phyloP scores from a whole-genome alignment of 2,113 vertebrate species.

The Agapornis roseicollis region DNA sequence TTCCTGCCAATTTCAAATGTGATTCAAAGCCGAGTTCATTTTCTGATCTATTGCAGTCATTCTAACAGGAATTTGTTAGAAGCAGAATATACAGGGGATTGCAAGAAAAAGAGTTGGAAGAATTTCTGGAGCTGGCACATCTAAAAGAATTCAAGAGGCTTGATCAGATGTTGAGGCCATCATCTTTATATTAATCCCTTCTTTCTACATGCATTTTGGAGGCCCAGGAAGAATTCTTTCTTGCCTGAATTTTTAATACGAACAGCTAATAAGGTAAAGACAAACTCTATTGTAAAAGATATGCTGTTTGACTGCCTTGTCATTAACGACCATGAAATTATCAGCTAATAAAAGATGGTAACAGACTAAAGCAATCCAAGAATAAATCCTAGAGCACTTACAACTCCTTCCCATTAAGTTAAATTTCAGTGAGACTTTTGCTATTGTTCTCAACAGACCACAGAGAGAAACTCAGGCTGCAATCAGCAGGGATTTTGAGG shows the following conservation, averaged over 20 bases:
- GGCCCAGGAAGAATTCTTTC: background rate
- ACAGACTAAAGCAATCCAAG: background rate
- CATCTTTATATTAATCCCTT: constrained; percentile 8
- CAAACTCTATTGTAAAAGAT: background rate
- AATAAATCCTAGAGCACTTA: background rate
- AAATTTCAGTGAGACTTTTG: background rate
- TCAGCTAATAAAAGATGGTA: background rate
- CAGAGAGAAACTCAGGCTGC: background rate
- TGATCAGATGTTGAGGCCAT: constrained; percentile 11
- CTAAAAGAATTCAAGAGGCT: constrained; percentile 8
- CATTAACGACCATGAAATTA: background rate
- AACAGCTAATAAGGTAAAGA: background rate
- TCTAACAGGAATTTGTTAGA: background rate
- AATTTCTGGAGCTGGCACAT: background rate
- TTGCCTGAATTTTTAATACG: background rate
- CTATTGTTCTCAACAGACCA: background rate
- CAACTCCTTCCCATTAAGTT: background rate
- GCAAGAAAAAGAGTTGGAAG: background rate
- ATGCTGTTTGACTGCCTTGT: background rate
- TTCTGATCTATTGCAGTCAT: constrained; percentile 16
- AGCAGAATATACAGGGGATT: background rate
- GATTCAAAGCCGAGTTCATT: constrained; percentile 9
- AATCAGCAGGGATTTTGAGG: background rate
- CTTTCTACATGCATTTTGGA: background rate
- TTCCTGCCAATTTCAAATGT: constrained; percentile 15